Percentiles rank a stretch among this genome's conserved stretches.
phyloP scores from a whole-genome alignment of 2,888 invertebrate species.

The Dicycla oo region DNA sequence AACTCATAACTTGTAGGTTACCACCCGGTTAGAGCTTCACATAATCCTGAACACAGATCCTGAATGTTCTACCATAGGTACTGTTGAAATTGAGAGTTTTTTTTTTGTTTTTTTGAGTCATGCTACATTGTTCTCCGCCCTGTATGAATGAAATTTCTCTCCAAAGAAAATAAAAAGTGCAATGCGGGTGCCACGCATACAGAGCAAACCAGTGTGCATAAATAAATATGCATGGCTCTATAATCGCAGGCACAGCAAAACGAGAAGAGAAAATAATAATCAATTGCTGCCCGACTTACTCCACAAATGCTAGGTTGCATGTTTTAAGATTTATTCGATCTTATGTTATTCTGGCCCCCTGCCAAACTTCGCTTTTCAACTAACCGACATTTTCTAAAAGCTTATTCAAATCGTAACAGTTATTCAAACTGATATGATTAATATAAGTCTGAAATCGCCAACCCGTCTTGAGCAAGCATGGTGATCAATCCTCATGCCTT shows the following conservation, averaged over 20 bases:
- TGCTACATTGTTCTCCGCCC: no score
- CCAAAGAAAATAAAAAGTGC: background rate
- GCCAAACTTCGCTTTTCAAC: slow-evolving; percentile 44
- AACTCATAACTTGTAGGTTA: no score
- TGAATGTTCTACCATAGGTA: background rate
- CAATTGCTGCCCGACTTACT: slow-evolving; percentile 12
- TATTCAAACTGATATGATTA: slow-evolving; percentile 14
- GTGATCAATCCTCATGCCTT: background rate
- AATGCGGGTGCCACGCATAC: background rate
- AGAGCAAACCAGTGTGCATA: background rate
- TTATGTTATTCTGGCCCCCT: slow-evolving; percentile 31
- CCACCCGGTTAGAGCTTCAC: no score
- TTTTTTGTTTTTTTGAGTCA: background rate
- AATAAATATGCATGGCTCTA: slow-evolving; percentile 5
- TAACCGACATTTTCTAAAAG: slow-evolving; percentile 18
- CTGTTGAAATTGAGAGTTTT: background rate
- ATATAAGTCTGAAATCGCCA: background rate
- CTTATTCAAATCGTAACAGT: slow-evolving; percentile 39
- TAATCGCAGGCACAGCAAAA: background rate
- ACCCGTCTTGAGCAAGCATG: background rate
- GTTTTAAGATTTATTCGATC: slow-evolving; percentile 45
- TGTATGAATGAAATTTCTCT: background rate
- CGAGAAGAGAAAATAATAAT: background rate
- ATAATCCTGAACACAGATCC: no score
- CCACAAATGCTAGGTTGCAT: slow-evolving; percentile 32